phyloP scores from a whole-genome alignment of 2,888 invertebrate species.

The Lasioglossum morio region DNA sequence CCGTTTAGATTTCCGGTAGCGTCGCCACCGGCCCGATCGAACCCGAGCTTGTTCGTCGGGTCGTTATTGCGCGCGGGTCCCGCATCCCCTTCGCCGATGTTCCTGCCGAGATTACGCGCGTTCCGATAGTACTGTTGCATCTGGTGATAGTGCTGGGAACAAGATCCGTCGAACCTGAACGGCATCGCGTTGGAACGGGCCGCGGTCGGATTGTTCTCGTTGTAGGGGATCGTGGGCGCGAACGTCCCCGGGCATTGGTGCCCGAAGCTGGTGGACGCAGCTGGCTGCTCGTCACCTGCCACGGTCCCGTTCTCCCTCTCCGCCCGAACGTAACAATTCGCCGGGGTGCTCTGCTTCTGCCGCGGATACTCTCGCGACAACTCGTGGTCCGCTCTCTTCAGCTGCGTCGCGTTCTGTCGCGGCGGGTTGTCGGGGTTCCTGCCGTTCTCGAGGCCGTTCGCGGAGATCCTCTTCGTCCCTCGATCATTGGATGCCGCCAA shows the following conservation, averaged over 20 bases:
- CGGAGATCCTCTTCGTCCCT: constrained; percentile 50
- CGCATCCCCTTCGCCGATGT: constrained; percentile 59
- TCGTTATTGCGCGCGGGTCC: constrained; percentile 13
- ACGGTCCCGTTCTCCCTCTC: constrained; percentile 66
- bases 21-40: constrained; percentile 64
- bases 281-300: constrained; percentile 1
- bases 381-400: constrained; percentile 31
- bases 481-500: neutral
- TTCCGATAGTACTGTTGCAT: constrained; percentile 62
- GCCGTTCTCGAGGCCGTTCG: constrained; percentile 77
- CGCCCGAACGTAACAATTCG: constrained; percentile 55
- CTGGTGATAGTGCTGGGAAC: constrained; percentile 58
- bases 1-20: constrained; percentile 28
- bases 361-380: constrained; percentile 64
- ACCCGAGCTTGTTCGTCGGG: constrained; percentile 9
- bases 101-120: constrained; percentile 33
- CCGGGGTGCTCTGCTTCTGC: constrained; percentile 44
- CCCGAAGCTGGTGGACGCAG: neutral
- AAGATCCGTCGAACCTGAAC: constrained; percentile 25
- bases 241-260: neutral
- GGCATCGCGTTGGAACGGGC: neutral
- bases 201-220: constrained; percentile 34
- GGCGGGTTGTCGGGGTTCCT: constrained; percentile 73
- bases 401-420: constrained; percentile 26
- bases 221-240: constrained; percentile 9